Percentiles rank a stretch among this genome's conserved stretches.
These are phyloP conservation scores for Chaetodon trifasciatus DNA, from an alignment of 2,797 vertebrate species.

Conservation along the genomic window DNA sequence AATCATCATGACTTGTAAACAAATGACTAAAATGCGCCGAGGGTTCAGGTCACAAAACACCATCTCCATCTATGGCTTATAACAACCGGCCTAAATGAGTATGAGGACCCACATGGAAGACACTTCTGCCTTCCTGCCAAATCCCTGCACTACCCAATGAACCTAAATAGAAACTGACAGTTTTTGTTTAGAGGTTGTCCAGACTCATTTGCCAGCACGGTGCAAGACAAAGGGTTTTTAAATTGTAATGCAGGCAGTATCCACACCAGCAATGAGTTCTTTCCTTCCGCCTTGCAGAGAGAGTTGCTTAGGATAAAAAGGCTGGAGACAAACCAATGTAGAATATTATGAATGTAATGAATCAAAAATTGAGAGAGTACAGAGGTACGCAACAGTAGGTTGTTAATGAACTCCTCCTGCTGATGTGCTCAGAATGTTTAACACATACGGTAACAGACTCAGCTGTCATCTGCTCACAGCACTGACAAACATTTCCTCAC, in stretches of 20 bases:
- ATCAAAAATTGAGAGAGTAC: constrained; percentile 77
- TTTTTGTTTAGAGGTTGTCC: constrained; percentile 87
- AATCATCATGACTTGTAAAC: constrained; percentile 65
- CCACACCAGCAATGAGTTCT: constrained; percentile 80
- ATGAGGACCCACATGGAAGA: constrained; percentile 76
- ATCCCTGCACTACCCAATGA: constrained; percentile 75
- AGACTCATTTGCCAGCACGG: constrained; percentile 82
- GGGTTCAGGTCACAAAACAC: constrained; percentile 64
- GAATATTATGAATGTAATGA: constrained; percentile 82
- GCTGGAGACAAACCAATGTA: constrained; percentile 79
- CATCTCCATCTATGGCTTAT: constrained; percentile 66
- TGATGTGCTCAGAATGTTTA: constrained; percentile 69
- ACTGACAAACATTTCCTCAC: constrained; percentile 42
- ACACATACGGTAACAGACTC: constrained; percentile 33
- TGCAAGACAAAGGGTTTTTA: constrained; percentile 83
- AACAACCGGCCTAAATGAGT: constrained; percentile 76
- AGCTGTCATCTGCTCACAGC: constrained; percentile 49
- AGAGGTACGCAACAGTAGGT: constrained; percentile 67
- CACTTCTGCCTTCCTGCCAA: constrained; percentile 79
- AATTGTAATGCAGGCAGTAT: constrained; percentile 82
- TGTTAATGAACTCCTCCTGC: constrained; percentile 75
- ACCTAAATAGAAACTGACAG: constrained; percentile 85
- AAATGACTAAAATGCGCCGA: constrained; percentile 64
- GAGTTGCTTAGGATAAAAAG: constrained; percentile 75
- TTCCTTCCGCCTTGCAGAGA: constrained; percentile 71